A percentile compares a stretch with the other conserved stretches of the same genome.
Conservation (phyloP, 1,140 invertebrate genomes). For the Orius insidiosus region DNA sequence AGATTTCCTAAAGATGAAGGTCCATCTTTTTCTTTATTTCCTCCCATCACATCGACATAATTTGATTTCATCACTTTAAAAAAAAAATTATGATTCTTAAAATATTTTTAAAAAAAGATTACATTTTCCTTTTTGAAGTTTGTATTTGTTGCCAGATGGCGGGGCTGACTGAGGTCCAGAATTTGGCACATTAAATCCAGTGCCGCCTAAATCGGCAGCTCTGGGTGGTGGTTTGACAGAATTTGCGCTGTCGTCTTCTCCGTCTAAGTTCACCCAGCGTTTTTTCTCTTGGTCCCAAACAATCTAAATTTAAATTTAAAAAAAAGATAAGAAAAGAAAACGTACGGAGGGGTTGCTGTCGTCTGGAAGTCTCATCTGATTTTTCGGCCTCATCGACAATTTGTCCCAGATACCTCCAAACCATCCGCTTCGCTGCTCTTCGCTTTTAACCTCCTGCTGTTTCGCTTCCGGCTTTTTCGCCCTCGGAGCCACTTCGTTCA, state of each 20-base stretch:
- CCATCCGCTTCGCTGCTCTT: constrained; percentile 34
- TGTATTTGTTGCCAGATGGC: constrained; percentile 46
- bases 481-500: constrained; percentile 16
- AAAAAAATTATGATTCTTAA: constrained; percentile 18
- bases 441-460: constrained; percentile 6
- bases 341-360: constrained; percentile 78
- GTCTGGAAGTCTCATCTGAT: constrained; percentile 88
- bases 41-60: constrained; percentile 76
- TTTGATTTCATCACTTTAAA: constrained; percentile 50
- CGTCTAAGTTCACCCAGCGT: constrained; percentile 70
- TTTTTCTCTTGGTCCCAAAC: constrained; percentile 76
- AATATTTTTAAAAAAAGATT: constrained; percentile 24
- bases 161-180: constrained; percentile 28
- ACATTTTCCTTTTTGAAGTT: constrained; percentile 53
- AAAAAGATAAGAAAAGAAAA: constrained; percentile 23
- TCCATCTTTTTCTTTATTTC: constrained; percentile 31
- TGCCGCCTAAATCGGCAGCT: constrained; percentile 33
- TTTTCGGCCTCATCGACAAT: constrained; percentile 58
- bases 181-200: constrained; percentile 19
- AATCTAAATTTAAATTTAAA: no score
- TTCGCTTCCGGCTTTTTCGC: constrained; percentile 9
- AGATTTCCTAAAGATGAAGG: constrained; percentile 24
- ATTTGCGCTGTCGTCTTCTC: constrained; percentile 37
- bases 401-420: constrained; percentile 77
- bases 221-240: constrained; percentile 59